Evolutionary conservation across 2,888 invertebrate species (phyloP).

Genomic region (Pyrochroa serraticornis): DNA sequence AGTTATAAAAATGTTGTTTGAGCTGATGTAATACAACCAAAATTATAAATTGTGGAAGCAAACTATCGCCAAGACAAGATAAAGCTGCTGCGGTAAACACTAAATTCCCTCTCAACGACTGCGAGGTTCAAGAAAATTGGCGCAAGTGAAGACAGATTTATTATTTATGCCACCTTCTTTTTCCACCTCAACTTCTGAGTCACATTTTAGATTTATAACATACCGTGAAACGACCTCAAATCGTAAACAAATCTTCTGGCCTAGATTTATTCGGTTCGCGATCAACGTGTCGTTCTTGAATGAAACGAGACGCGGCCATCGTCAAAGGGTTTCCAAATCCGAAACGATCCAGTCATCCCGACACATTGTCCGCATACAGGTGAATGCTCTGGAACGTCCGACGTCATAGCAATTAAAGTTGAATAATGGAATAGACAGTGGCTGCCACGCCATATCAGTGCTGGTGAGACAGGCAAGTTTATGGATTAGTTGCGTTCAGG

Average conservation of each 20-base stretch:
- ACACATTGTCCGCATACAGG: slow-evolving; percentile 33
- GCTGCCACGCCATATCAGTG: slow-evolving; percentile 38
- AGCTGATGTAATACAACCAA: slow-evolving; percentile 14
- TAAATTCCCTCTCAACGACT: slow-evolving; percentile 3
- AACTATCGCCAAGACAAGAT: slow-evolving; percentile 20
- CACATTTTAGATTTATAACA: too few species aligned
- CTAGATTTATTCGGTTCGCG: too few species aligned
- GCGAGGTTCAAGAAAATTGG: slow-evolving; percentile 12
- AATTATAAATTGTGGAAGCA: slow-evolving; percentile 17
- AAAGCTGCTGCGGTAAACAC: slow-evolving; percentile 7
- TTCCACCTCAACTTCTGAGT: too few species aligned
- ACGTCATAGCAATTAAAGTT: slow-evolving; percentile 42
- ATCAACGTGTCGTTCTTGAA: slow-evolving; percentile 25
- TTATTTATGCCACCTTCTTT: too few species aligned
- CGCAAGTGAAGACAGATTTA: too few species aligned
- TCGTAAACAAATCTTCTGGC: too few species aligned
- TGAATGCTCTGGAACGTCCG: slow-evolving; percentile 39
- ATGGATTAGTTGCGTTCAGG: slow-evolving; percentile 37
- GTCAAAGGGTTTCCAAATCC: slow-evolving; percentile 27
- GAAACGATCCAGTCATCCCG: slow-evolving; percentile 29
- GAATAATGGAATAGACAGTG: slow-evolving; percentile 42
- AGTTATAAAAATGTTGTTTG: slow-evolving; percentile 20
- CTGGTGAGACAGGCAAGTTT: slow-evolving; percentile 33
- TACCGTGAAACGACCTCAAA: too few species aligned
- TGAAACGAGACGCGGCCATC: slow-evolving; percentile 24